Conservation (phyloP, 2,113 vertebrate genomes). For the Climacteris rufus region DNA sequence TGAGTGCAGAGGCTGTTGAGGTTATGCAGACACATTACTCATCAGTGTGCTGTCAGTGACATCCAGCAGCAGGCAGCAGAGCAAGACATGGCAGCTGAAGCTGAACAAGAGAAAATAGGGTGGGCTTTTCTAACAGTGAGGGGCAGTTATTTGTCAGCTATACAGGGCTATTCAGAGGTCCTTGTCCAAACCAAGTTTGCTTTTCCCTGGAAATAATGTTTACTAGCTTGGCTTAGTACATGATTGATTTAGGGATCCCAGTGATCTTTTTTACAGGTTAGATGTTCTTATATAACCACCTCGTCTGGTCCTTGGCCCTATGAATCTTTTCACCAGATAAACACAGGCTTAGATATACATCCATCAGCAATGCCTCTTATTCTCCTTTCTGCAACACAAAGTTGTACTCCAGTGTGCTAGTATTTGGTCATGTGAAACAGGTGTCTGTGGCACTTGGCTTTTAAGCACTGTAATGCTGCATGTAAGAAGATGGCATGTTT, state of each 20-base stretch:
- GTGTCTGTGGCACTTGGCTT: not conserved
- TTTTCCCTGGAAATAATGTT: not conserved
- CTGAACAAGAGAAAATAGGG: not conserved
- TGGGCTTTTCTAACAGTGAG: not conserved
- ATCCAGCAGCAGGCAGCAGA: not conserved
- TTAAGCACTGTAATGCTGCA: not conserved
- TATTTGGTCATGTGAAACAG: not conserved
- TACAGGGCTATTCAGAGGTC: not conserved
- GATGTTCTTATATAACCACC: not conserved
- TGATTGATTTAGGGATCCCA: not conserved
- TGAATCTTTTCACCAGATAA: not conserved
- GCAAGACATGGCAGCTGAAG: not conserved
- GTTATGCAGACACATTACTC: not conserved
- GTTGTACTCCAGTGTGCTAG: not conserved
- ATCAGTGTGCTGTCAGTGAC: not conserved
- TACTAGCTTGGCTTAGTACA: not conserved
- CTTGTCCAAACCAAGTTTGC: not conserved
- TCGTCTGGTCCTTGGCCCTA: accelerated
- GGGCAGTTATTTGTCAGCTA: not conserved
- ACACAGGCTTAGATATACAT: not conserved
- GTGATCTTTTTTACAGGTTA: not conserved
- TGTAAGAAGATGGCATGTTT: not conserved
- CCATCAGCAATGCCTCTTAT: not conserved
- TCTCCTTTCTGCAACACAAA: not conserved
- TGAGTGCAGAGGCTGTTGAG: not conserved